phyloP scores from a whole-genome alignment of 2,797 vertebrate genomes.

The Anniella stebbinsi region DNA sequence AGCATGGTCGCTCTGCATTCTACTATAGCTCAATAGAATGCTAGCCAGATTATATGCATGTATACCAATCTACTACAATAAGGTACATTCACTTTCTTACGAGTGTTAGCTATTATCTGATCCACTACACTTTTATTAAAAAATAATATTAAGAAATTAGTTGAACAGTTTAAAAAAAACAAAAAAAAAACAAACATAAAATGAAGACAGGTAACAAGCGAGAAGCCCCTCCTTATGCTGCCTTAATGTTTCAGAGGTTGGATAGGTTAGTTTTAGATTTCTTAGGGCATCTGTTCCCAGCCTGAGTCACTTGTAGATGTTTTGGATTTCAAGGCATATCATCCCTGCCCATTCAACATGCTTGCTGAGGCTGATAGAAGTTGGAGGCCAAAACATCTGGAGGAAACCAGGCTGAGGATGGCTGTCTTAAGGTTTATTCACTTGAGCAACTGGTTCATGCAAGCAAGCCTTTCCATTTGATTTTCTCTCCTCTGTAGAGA shows the following conservation, averaged over 20 bases:
- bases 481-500: not conserved
- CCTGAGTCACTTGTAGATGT: not conserved
- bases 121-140: slow-evolving; percentile 17
- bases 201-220: not conserved
- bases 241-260: not conserved
- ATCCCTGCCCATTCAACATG: not conserved
- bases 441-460: not conserved
- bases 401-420: not conserved
- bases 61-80: slow-evolving; percentile 54
- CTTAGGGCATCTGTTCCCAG: not conserved
- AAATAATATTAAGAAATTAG: not conserved
- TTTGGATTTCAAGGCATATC: not conserved
- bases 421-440: not conserved
- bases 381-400: not conserved
- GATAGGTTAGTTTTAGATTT: not conserved
- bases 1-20: not conserved
- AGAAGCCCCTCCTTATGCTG: not conserved
- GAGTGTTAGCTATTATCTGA: slow-evolving; percentile 42
- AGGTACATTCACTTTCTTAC: slow-evolving; percentile 59
- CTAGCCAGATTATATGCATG: not conserved
- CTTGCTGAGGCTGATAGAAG: not conserved
- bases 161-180: not conserved
- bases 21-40: not conserved
- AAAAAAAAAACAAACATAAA: not conserved
- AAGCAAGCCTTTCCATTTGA: not conserved